phyloP scores from a whole-genome alignment of 2,888 invertebrate genomes.

The Pantelozetes paolii region DNA sequence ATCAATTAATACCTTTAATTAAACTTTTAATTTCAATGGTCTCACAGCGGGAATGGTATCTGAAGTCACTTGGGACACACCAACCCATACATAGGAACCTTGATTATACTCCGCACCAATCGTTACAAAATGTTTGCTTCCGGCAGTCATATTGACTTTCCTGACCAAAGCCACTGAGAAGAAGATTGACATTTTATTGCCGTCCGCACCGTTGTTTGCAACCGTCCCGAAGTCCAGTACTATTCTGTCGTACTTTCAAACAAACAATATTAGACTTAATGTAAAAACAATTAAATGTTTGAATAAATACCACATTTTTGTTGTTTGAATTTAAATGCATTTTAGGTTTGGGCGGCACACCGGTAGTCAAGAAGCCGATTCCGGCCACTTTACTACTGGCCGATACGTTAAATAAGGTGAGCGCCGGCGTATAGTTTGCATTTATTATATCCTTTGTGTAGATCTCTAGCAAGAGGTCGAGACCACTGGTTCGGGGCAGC shows the following conservation, averaged over 20 bases:
- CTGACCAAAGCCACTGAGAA: conserved; percentile 46
- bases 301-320: conserved; percentile 38
- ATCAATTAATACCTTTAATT: background rate
- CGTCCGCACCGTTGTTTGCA: conserved; percentile 43
- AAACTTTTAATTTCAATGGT: background rate
- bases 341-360: conserved; percentile 41
- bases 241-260: conserved; percentile 46
- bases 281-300: background rate
- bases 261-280: background rate
- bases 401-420: conserved; percentile 45
- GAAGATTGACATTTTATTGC: conserved; percentile 43
- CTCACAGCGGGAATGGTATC: conserved; percentile 44
- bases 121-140: conserved; percentile 46
- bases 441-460: conserved; percentile 46
- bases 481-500: conserved; percentile 45
- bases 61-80: conserved; percentile 47
- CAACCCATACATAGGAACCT: conserved; percentile 47
- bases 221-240: conserved; percentile 47
- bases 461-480: conserved; percentile 46
- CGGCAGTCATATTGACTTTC: conserved; percentile 42
- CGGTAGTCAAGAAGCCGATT: conserved; percentile 38
- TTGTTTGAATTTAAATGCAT: conserved; percentile 29
- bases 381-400: conserved; percentile 41
- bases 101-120: conserved; percentile 47
- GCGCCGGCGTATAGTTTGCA: conserved; percentile 43